These are phyloP conservation scores for Gasterosteus nipponicus DNA, from an alignment of 2,113 vertebrate genomes.

Conservation along the genomic window DNA sequence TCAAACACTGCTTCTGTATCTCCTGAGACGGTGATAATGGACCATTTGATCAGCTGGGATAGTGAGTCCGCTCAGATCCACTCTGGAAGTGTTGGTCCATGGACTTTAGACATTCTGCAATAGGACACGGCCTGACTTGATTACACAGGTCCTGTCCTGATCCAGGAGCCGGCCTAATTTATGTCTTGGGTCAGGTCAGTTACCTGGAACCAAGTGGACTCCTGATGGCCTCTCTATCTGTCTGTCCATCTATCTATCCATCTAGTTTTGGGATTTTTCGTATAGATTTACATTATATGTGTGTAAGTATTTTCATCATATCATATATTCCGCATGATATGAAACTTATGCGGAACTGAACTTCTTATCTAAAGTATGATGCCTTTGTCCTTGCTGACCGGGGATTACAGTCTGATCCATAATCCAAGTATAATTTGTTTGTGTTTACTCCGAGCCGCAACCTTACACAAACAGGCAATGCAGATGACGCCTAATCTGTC, in stretches of 20 bases:
- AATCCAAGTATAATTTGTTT: slow-evolving; percentile 75
- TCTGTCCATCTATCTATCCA: too few species aligned
- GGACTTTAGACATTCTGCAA: neutral
- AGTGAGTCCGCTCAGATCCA: neutral
- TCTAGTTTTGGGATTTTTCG: too few species aligned
- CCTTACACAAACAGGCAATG: slow-evolving; percentile 66
- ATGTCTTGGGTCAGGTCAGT: neutral
- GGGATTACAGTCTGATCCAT: slow-evolving; percentile 67
- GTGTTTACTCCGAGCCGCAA: slow-evolving; percentile 63
- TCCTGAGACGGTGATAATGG: neutral
- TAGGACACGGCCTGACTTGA: neutral
- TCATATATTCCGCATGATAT: neutral
- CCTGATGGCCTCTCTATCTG: neutral
- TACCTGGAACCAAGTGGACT: neutral
- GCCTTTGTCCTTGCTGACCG: slow-evolving; percentile 67
- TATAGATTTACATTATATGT: too few species aligned
- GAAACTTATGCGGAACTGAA: neutral
- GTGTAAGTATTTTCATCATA: neutral
- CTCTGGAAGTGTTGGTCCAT: neutral
- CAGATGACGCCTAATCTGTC: slow-evolving; percentile 70
- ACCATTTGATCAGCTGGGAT: neutral
- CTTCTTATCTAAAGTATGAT: slow-evolving; percentile 18
- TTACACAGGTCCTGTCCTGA: neutral
- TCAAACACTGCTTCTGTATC: neutral
- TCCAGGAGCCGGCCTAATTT: neutral